phyloP scores from a whole-genome alignment of 2,888 invertebrate genomes.

The Chorisops tibialis region DNA sequence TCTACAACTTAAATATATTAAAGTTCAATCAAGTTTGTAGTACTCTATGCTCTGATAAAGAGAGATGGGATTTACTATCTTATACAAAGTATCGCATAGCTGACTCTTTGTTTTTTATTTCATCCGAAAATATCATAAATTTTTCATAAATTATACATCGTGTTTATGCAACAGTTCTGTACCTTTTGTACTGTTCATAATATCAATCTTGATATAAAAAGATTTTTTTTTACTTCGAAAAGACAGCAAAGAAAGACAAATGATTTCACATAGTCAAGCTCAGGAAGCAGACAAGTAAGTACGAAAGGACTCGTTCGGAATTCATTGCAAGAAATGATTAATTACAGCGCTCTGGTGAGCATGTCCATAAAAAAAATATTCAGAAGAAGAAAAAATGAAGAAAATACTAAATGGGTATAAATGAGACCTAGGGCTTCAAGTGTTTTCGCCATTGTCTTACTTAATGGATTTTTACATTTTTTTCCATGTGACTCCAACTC shows the following conservation, averaged over 20 bases:
- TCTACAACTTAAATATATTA: no score
- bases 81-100: no score
- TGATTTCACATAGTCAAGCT: conserved; percentile 18
- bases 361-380: conserved; percentile 10
- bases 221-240: conserved; percentile 15
- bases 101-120: no score
- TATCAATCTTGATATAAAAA: conserved; percentile 27
- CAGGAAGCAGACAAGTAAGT: conserved; percentile 5
- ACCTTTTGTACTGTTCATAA: no score
- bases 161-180: no score
- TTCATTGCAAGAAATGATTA: conserved; percentile 30
- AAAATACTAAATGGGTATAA: conserved; percentile 25
- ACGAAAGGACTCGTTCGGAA: conserved; percentile 16
- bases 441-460: conserved; percentile 20
- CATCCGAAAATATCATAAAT: no score
- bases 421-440: conserved; percentile 13
- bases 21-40: no score
- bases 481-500: not conserved
- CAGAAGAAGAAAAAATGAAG: not conserved
- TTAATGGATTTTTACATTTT: conserved; percentile 26
- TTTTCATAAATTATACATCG: no score
- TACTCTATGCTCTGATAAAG: no score
- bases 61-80: no score
- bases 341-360: conserved; percentile 18
- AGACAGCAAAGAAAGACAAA: conserved; percentile 22